Percentiles rank a stretch among this genome's conserved stretches.
These are phyloP conservation scores for Ctenicera cuprea DNA, from an alignment of 2,888 invertebrate species.

Conservation along the genomic window DNA sequence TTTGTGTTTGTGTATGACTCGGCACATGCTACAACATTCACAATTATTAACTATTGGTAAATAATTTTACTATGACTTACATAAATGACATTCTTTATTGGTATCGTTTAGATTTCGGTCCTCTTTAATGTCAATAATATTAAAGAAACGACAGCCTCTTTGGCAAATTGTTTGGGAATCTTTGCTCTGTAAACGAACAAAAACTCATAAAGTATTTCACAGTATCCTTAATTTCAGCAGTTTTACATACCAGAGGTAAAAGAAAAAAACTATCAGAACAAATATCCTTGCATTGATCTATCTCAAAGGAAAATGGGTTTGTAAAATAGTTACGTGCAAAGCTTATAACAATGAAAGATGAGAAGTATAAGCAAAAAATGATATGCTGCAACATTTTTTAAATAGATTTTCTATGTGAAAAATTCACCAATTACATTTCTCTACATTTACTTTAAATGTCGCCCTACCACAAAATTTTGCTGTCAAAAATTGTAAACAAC, in stretches of 20 bases:
- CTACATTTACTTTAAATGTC: constrained; percentile 16
- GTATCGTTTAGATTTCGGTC: constrained; percentile 63
- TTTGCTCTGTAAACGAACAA: constrained; percentile 57
- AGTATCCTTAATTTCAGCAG: too few relatives aligned
- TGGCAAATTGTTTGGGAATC: constrained; percentile 65
- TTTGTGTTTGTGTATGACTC: constrained; percentile 61
- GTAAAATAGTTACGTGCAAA: constrained; percentile 5
- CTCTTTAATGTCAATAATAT: constrained; percentile 64
- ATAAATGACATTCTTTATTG: constrained; percentile 64
- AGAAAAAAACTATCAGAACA: constrained; percentile 46
- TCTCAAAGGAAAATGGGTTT: constrained; percentile 24
- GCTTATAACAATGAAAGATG: not conserved
- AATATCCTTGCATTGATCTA: constrained; percentile 41
- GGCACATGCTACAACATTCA: constrained; percentile 62
- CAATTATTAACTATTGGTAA: not conserved
- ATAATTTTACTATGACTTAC: constrained; percentile 59
- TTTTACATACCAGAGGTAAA: constrained; percentile 31
- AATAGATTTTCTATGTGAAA: not conserved
- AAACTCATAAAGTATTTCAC: not conserved
- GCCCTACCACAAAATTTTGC: too few relatives aligned
- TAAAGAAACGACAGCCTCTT: constrained; percentile 66
- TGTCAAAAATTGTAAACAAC: constrained; percentile 28
- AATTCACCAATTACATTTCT: constrained; percentile 4
- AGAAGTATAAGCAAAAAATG: constrained; percentile 23
- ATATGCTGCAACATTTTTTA: constrained; percentile 7